A percentile compares a stretch with the other conserved stretches of the same genome.
Evolutionary conservation across 1,140 invertebrate genomes (phyloP).

Genomic region (Colletes gigas): DNA sequence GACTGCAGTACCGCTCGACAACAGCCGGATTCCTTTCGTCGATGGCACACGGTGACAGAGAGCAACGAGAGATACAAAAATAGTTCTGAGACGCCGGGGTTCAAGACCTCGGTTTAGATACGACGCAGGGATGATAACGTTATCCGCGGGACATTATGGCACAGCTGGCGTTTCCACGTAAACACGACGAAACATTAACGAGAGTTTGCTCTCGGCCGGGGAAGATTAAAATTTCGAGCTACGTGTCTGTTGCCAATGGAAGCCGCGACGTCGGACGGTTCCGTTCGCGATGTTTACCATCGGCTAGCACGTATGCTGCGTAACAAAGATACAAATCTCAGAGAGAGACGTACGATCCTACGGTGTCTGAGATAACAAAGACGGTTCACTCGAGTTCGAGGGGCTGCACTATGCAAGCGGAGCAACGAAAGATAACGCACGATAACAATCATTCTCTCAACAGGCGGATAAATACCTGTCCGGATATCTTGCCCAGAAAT

Average conservation of each 20-base stretch:
- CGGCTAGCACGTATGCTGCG: background rate
- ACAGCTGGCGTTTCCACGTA: slow-evolving; percentile 26
- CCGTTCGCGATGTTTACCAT: background rate
- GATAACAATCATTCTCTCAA: slow-evolving; percentile 40
- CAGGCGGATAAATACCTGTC: slow-evolving; percentile 36
- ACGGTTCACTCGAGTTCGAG: background rate
- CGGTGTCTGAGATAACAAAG: slow-evolving; percentile 10
- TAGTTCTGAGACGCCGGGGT: slow-evolving; percentile 20
- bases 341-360: background rate
- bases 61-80: background rate
- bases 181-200: background rate
- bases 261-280: background rate
- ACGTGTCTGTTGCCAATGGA: too few relatives aligned
- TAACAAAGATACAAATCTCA: slow-evolving; percentile 20
- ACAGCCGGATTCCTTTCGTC: slow-evolving; percentile 8
- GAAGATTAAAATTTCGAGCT: background rate
- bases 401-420: background rate
- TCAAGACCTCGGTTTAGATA: slow-evolving; percentile 42
- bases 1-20: slow-evolving; percentile 6
- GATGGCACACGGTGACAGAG: background rate
- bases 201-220: background rate
- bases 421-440: slow-evolving; percentile 22
- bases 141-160: slow-evolving; percentile 11
- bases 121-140: slow-evolving; percentile 20
- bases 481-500: slow-evolving; percentile 3